Percentiles rank a stretch among this genome's conserved stretches.
Evolutionary conservation across 2,888 invertebrate species (phyloP).

Genomic region (Platynereis dumerilii): DNA sequence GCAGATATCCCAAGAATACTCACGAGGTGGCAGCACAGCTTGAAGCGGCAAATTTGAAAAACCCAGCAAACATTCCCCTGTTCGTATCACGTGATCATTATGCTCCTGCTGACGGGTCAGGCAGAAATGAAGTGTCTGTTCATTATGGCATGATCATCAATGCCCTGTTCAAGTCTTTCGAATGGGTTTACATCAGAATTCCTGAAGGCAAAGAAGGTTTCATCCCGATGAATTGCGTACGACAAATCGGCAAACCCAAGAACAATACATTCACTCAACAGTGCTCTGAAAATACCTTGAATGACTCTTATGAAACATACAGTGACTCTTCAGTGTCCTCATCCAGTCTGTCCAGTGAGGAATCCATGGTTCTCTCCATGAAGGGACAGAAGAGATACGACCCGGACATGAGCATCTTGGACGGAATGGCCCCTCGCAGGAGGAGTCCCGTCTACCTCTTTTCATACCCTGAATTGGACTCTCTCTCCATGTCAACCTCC

Average conservation of each 20-base stretch:
- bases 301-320: not conserved
- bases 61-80: not conserved
- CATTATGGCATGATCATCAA: slow-evolving; percentile 2
- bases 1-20: not conserved
- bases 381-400: not conserved
- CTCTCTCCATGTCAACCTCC: not conserved
- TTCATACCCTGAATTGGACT: not conserved
- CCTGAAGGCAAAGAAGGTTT: not conserved
- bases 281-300: not conserved
- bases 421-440: not conserved
- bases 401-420: not conserved
- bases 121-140: not conserved
- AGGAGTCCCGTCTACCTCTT: too few relatives aligned
- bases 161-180: not conserved
- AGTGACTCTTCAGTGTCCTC: not conserved
- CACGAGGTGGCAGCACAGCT: not conserved
- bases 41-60: not conserved
- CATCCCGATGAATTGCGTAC: not conserved
- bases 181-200: slow-evolving; percentile 3
- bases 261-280: not conserved
- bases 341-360: not conserved
- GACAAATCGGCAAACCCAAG: not conserved
- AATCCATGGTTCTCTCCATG: not conserved
- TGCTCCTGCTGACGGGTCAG: not conserved
- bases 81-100: not conserved